A percentile compares a stretch with the other conserved stretches of the same genome.
phyloP scores from a whole-genome alignment of 2,797 vertebrate species.

The Varecia variegata region DNA sequence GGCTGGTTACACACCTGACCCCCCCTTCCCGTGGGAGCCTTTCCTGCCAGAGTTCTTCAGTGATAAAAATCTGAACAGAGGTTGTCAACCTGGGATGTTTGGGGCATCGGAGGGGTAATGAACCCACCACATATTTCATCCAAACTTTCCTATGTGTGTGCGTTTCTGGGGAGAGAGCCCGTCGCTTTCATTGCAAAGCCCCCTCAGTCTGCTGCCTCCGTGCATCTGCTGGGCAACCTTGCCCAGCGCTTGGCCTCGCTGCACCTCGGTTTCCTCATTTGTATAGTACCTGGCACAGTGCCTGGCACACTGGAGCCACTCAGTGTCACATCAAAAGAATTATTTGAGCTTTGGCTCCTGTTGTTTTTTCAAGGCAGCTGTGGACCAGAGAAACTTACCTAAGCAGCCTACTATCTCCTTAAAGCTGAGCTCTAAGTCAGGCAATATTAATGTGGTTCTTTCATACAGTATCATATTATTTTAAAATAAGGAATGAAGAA shows the following conservation, averaged over 20 bases:
- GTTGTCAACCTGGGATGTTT: not conserved
- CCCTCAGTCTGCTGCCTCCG: too few species aligned
- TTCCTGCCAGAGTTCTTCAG: not conserved
- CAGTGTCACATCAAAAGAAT: not conserved
- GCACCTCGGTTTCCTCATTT: not conserved
- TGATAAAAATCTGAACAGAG: not conserved
- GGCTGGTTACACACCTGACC: not conserved
- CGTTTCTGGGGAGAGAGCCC: not conserved
- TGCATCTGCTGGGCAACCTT: not conserved
- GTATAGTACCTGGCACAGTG: not conserved
- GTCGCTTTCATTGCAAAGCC: not conserved
- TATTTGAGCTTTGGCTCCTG: not conserved
- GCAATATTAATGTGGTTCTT: not conserved
- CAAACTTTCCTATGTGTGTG: not conserved
- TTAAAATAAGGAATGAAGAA: not conserved
- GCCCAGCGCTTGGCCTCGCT: not conserved
- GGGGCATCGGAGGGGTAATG: not conserved
- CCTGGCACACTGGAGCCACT: not conserved
- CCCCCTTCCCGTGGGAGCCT: not conserved
- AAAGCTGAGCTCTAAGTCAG: not conserved
- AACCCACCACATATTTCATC: too few species aligned
- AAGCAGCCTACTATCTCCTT: not conserved
- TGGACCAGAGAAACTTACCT: not conserved
- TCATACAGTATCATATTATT: not conserved
- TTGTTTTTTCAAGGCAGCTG: not conserved